Percentiles rank a stretch among this genome's conserved stretches.
Conservation (phyloP, 2,888 invertebrate species). For the Amiota mariae region DNA sequence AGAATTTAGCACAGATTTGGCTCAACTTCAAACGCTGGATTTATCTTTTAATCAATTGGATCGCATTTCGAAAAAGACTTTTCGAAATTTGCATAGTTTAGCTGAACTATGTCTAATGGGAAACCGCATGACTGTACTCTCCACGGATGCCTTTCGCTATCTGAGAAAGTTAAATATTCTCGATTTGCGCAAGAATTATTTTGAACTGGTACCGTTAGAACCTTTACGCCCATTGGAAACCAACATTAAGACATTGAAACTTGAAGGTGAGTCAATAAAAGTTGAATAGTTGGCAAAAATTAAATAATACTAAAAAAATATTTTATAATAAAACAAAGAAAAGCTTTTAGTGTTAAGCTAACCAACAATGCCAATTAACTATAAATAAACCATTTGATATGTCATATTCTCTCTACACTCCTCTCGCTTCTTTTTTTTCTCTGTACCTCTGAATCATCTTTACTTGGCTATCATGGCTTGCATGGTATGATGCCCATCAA, state of each 20-base stretch:
- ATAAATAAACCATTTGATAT: no score
- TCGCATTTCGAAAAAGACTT: slow-evolving; percentile 83
- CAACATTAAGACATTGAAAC: slow-evolving; percentile 83
- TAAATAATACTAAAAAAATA: no score
- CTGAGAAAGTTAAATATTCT: slow-evolving; percentile 83
- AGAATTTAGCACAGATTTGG: slow-evolving; percentile 85
- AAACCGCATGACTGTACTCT: slow-evolving; percentile 86
- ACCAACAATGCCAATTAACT: no score
- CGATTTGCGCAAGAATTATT: slow-evolving; percentile 87
- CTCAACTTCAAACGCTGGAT: slow-evolving; percentile 85
- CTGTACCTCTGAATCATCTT: no score
- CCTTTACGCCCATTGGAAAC: slow-evolving; percentile 86
- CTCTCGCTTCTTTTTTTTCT: no score
- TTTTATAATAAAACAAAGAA: no score
- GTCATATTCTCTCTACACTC: no score
- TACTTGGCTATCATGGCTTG: no score
- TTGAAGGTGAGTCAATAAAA: slow-evolving; percentile 82
- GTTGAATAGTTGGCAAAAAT: background rate
- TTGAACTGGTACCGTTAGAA: slow-evolving; percentile 85
- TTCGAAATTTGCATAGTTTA: slow-evolving; percentile 84
- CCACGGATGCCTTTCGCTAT: slow-evolving; percentile 84
- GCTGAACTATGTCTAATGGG: slow-evolving; percentile 86
- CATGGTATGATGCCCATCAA: no score
- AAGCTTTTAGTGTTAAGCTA: no score
- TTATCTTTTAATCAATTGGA: slow-evolving; percentile 88